These are phyloP conservation scores for Prunella himalayana DNA, from an alignment of 2,113 vertebrate species.

Conservation along the genomic window DNA sequence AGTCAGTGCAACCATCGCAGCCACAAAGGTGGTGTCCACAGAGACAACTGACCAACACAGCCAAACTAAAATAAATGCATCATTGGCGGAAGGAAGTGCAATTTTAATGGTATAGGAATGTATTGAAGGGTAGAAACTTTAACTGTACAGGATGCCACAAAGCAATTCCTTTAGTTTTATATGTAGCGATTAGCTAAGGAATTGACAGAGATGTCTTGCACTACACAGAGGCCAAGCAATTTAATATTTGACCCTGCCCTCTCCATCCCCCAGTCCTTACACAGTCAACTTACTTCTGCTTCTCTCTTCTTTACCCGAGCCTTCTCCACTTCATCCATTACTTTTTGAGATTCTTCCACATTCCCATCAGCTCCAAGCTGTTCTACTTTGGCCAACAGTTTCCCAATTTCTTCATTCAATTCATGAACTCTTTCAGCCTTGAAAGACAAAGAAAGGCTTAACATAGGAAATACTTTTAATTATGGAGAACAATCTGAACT, in stretches of 20 bases:
- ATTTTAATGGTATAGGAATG: background rate
- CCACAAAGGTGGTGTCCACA: background rate
- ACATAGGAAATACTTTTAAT: background rate
- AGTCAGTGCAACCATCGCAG: background rate
- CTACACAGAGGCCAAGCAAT: background rate
- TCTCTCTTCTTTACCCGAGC: constrained; percentile 92
- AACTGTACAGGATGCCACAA: background rate
- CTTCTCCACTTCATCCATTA: constrained; percentile 98
- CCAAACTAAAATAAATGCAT: background rate
- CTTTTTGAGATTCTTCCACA: constrained; percentile 94
- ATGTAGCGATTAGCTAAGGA: background rate
- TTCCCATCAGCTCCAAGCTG: constrained; percentile 96
- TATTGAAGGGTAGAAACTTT: background rate
- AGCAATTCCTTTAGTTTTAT: background rate
- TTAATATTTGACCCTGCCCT: background rate
- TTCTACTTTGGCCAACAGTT: constrained; percentile 93
- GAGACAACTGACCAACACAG: background rate
- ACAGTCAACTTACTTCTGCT: constrained; percentile 84
- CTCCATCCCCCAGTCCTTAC: background rate
- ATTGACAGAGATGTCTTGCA: background rate
- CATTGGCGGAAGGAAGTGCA: background rate
- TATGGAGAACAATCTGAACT: background rate
- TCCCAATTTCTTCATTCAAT: constrained; percentile 98
- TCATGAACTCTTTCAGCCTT: constrained; percentile 98
- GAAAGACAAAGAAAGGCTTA: constrained; percentile 1